Conservation (phyloP, 1,140 invertebrate species). For the Carposina sasakii region DNA sequence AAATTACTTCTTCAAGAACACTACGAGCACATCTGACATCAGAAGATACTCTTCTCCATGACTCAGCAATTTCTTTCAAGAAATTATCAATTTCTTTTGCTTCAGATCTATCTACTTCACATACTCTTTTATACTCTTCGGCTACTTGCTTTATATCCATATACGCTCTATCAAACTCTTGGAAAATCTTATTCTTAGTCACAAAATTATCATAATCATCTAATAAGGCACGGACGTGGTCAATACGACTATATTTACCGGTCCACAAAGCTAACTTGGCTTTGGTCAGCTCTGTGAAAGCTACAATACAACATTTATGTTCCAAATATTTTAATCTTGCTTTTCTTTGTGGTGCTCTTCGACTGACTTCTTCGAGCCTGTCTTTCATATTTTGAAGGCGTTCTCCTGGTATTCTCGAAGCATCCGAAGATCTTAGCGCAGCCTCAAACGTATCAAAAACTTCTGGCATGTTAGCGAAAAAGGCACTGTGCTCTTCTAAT, state of each 20-base stretch:
- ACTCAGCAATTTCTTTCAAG: slow-evolving; percentile 87
- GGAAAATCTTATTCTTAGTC: slow-evolving; percentile 91
- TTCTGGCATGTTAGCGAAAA: slow-evolving; percentile 87
- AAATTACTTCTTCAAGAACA: slow-evolving; percentile 90
- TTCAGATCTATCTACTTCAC: slow-evolving; percentile 85
- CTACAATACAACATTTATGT: slow-evolving; percentile 93
- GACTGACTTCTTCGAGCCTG: slow-evolving; percentile 81
- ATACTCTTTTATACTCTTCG: slow-evolving; percentile 91
- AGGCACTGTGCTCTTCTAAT: slow-evolving; percentile 90
- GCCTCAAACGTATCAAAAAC: slow-evolving; percentile 84
- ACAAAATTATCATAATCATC: slow-evolving; percentile 95
- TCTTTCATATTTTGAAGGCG: slow-evolving; percentile 87
- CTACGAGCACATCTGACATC: slow-evolving; percentile 91
- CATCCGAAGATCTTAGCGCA: slow-evolving; percentile 75
- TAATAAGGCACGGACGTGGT: slow-evolving; percentile 87
- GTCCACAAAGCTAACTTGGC: slow-evolving; percentile 91
- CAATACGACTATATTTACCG: slow-evolving; percentile 88
- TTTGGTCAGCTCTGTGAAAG: slow-evolving; percentile 91
- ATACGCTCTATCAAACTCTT: slow-evolving; percentile 94
- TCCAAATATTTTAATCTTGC: slow-evolving; percentile 91
- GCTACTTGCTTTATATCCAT: slow-evolving; percentile 93
- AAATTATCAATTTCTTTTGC: slow-evolving; percentile 85
- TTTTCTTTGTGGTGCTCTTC: slow-evolving; percentile 82
- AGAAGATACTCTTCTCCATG: slow-evolving; percentile 92
- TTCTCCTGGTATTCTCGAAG: slow-evolving; percentile 79